These are phyloP conservation scores for Macquaria ambigua DNA, from an alignment of 2,113 vertebrate genomes.

Conservation along the genomic window DNA sequence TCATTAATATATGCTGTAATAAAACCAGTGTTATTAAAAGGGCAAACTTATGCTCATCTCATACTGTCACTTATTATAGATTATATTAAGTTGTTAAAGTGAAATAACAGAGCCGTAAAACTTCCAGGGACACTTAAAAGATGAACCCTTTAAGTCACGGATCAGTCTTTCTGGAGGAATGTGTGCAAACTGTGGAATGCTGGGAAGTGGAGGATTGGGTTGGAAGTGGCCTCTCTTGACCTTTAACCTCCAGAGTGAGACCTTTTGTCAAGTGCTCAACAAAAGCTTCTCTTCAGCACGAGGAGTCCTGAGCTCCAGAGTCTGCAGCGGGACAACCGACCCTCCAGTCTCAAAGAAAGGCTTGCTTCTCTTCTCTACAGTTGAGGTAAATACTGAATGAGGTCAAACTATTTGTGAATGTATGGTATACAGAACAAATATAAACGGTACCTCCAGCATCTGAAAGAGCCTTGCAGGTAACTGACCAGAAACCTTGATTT, in stretches of 20 bases:
- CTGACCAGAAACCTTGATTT: background rate
- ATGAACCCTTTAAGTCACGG: background rate
- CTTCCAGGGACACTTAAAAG: background rate
- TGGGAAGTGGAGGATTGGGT: background rate
- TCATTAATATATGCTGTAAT: background rate
- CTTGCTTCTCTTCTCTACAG: background rate
- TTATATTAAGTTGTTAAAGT: background rate
- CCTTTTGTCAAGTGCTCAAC: conserved; percentile 41
- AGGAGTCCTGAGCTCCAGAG: conserved; percentile 9
- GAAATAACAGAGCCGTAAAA: background rate
- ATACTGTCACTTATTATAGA: background rate
- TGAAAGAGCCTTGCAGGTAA: background rate
- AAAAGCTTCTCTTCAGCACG: conserved; percentile 31
- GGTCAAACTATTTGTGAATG: conserved; percentile 4
- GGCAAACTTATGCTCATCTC: background rate
- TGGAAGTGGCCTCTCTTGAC: conserved; percentile 60
- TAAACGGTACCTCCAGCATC: background rate
- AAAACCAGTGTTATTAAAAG: background rate
- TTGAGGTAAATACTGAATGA: background rate
- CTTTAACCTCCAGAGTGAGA: conserved; percentile 56
- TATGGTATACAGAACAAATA: conserved; percentile 21
- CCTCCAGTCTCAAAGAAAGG: background rate
- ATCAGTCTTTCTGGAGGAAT: conserved; percentile 44
- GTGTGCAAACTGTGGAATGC: conserved; percentile 47
- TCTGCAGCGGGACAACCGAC: background rate